Evolutionary conservation across 1,140 invertebrate species (phyloP), one percentile per base, ranked within the genome.

Genomic region (Varroa destructor): DNA sequence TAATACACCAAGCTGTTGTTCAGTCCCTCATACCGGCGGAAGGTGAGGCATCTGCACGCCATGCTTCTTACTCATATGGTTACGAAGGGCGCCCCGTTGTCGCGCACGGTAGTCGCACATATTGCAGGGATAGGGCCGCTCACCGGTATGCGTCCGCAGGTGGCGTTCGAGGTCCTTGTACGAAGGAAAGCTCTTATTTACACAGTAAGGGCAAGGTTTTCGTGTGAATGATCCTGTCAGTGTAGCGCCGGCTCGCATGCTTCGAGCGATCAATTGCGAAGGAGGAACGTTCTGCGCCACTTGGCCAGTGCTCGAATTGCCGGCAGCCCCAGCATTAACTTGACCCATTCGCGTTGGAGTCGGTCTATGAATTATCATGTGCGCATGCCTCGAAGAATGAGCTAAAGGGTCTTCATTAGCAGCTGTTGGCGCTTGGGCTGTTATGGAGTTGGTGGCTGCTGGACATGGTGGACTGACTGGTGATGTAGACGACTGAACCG

Each of bases 101-200:
- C 61, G 40, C 2, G 61, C 61, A 1, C 61, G 61, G 40, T 67
- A 67, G 37, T 67, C 61, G 61, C 61, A 67, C 3, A 67, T 4
- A 40, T 67, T 67, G 61, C 61, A 67, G 12, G 61, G 61, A 67
- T 67, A 67, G 5, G 61, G 61, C 61, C 61, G 10, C 61, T 67
- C 61, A 14, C 61, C 61, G 12, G 61, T 67, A 8, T 67, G 61
- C 1, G 61, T 67, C 8, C 61, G 61, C 12, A 67, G 36, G 46
- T 67, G 61, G 12, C 61, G 61, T 46, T 67, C 61, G 12, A 67
- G 46, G 8, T 67, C 61, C 37, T 67, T 67, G 37, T 67, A 67
- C 61, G 61, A 67, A 67, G 61, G 61, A 37, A 67, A 67, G 46
- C 61, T 67, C 61, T 67, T 67, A 8, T 67, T 67, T 46, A 67